phyloP scores from a whole-genome alignment of 2,797 vertebrate species.

The Psittacula echo region DNA sequence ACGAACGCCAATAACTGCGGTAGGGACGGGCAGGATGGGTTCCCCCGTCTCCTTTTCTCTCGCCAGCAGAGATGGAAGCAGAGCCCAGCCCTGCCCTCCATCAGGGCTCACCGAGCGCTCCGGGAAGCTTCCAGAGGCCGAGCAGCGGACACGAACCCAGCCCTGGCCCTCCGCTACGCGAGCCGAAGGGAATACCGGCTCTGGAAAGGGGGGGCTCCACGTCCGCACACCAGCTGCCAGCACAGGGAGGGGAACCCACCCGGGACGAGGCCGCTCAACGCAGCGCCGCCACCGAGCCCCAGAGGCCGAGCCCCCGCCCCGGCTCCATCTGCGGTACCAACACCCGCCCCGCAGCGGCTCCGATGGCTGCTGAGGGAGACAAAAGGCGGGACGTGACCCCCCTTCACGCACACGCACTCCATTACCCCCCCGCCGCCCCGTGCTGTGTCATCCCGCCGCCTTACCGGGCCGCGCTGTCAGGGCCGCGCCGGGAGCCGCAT shows the following conservation, averaged over 20 bases:
- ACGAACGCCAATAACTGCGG: accelerated
- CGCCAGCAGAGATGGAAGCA: not conserved
- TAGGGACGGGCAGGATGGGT: not conserved
- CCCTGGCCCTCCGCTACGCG: not conserved
- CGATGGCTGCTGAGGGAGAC: not conserved
- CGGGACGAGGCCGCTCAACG: not conserved
- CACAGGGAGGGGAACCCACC: not conserved
- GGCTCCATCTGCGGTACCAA: not conserved
- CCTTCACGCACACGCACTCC: not conserved
- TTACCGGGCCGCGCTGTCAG: too few species aligned
- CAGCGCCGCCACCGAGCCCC: not conserved
- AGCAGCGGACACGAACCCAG: not conserved
- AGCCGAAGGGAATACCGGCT: not conserved
- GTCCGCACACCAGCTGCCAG: not conserved
- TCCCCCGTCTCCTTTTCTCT: too few species aligned
- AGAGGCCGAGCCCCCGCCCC: not conserved
- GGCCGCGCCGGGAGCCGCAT: too few species aligned
- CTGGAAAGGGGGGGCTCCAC: too few species aligned
- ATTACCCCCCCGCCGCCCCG: too few species aligned
- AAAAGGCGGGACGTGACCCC: not conserved
- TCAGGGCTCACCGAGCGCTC: not conserved
- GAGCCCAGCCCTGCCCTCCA: not conserved
- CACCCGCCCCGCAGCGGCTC: not conserved
- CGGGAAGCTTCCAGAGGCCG: conserved; percentile 25
- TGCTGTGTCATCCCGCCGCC: too few species aligned